These are phyloP conservation scores for Thereuonema tuberculata DNA, from an alignment of 1,140 invertebrate species.

Conservation along the genomic window DNA sequence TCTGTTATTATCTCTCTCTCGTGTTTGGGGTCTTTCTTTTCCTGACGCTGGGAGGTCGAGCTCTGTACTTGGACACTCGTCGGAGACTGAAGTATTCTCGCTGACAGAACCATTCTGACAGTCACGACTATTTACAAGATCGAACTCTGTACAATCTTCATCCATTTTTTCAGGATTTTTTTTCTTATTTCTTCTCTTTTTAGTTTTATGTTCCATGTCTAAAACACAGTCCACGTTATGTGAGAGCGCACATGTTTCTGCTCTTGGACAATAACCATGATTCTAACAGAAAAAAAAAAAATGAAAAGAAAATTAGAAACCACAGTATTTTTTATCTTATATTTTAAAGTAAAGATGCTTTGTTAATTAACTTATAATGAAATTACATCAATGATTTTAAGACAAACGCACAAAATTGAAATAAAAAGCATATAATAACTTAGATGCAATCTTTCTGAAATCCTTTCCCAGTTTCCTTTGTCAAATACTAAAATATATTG, in stretches of 20 bases:
- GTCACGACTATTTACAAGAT: no score
- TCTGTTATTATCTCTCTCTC: not conserved
- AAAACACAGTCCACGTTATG: slow-evolving; percentile 32
- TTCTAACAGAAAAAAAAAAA: slow-evolving; percentile 22
- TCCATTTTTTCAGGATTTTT: not conserved
- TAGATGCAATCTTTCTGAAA: no score
- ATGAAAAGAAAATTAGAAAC: not conserved
- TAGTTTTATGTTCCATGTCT: slow-evolving; percentile 15
- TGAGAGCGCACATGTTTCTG: slow-evolving; percentile 25
- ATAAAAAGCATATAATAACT: no score
- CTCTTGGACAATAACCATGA: slow-evolving; percentile 31
- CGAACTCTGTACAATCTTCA: no score
- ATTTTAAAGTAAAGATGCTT: no score
- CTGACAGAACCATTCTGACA: no score
- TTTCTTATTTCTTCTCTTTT: slow-evolving; percentile 15
- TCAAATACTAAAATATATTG: no score
- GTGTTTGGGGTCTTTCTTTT: not conserved
- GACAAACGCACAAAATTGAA: no score
- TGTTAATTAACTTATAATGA: no score
- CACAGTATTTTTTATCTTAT: slow-evolving; percentile 9
- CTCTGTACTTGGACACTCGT: not conserved
- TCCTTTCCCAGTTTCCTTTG: no score
- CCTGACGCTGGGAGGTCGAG: not conserved
- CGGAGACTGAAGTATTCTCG: not conserved
- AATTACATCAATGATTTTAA: no score